Base-by-base conservation (phyloP, 2,113 vertebrate genomes). In the Cottus gobio region DNA sequence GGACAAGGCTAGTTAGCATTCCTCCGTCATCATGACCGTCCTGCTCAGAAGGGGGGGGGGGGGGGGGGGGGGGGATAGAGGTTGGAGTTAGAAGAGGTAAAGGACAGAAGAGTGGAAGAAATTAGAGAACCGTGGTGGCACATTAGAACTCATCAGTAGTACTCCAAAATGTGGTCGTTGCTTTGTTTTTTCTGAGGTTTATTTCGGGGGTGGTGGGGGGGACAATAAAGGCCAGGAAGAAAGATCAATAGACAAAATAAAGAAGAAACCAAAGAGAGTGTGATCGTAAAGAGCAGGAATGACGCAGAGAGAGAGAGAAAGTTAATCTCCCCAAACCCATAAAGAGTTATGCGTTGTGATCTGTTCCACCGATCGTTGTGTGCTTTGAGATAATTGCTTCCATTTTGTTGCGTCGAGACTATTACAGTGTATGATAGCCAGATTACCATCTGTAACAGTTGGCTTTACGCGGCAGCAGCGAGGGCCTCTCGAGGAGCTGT, bases 371-470 rank as follows among this genome's bases (percentile, higher is more conserved):
- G 74, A 91, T 91, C 71, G 74, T 88, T 91, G 90, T 93, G 85
- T 90, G 85, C 88, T 89, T 91, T 89, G 62, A 90, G 89, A 92
- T 94, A 90, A 91, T 93, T 92, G 91, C 91, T 92, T 89, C 85
- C 87, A 90, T 92, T 90, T 92, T 91, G 90, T 91, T 85, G 87
- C 89, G 69, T 80, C 52, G 88, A 92, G 88, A 91, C 90, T 85
- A 90, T 91, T 92, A 88, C 88, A 67, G 90, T 81, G 68, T 90
- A 86, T 92, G 91, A 92, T 88, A 76, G 88, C 69, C 12, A 80
- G 89, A 93, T 92, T 90, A 92, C 75, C 86, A 86, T 93, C 89
- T 89, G 90, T 89, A 91, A 77, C 74, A 50, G 72, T 66, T 85
- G 81, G 79, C 85, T 87, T 85, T 87, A 66, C 80, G 67, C 80